A percentile compares a stretch with the other conserved stretches of the same genome.
Evolutionary conservation across 2,113 vertebrate species (phyloP).

Genomic region (Climacteris rufus): DNA sequence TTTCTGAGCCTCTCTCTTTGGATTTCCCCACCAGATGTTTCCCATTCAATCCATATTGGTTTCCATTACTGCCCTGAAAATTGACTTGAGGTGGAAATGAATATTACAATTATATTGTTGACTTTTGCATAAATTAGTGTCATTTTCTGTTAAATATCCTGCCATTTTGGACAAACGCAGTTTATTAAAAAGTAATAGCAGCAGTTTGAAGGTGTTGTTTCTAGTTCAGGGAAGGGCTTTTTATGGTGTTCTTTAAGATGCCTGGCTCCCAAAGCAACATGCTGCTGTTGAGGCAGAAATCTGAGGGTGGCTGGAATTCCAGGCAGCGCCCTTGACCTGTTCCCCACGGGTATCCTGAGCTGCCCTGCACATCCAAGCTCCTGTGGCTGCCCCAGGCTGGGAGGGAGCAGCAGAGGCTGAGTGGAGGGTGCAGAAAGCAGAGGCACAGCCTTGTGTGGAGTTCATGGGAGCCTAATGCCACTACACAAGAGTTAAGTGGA

Average conservation of each 20-base stretch:
- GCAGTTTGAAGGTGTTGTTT: not conserved
- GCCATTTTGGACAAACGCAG: not conserved
- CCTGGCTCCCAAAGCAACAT: not conserved
- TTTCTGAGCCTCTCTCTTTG: not conserved
- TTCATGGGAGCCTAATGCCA: not conserved
- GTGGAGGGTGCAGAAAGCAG: not conserved
- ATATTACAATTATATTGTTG: constrained; percentile 37
- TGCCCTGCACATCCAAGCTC: not conserved
- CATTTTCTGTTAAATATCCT: constrained; percentile 17
- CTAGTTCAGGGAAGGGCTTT: not conserved
- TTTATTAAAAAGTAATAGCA: not conserved
- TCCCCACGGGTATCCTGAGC: not conserved
- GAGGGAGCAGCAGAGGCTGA: not conserved
- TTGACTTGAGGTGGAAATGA: constrained; percentile 41
- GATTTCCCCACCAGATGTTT: constrained; percentile 39
- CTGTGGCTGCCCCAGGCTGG: not conserved
- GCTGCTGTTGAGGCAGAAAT: not conserved
- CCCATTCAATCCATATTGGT: not conserved
- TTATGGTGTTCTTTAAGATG: not conserved
- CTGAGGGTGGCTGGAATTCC: not conserved
- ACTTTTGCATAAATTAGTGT: constrained; percentile 28
- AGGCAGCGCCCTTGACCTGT: not conserved
- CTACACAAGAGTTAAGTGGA: not conserved
- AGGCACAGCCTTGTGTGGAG: not conserved
- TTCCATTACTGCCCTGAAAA: constrained; percentile 48